phyloP scores from a whole-genome alignment of 2,797 vertebrate species.

The Pogonophryne albipinna region DNA sequence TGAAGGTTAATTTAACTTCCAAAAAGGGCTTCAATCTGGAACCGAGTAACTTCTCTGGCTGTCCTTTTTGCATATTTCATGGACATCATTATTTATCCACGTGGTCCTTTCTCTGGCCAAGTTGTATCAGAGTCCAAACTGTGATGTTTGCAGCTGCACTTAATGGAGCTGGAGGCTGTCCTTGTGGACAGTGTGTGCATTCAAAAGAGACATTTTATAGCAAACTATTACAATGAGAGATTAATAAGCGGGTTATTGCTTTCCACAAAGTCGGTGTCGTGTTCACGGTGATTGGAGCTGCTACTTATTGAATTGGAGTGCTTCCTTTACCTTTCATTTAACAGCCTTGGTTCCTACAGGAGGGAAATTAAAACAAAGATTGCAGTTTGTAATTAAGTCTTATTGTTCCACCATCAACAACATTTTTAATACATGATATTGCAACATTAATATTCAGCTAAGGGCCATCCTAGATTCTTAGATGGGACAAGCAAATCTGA shows the following conservation, averaged over 20 bases:
- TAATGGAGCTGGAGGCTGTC: background rate
- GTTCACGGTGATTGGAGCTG: slow-evolving; percentile 19
- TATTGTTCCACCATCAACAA: background rate
- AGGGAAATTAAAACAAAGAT: background rate
- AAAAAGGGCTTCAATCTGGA: slow-evolving; percentile 3
- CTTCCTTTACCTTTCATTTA: slow-evolving; percentile 8
- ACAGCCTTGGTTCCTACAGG: background rate
- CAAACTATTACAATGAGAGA: slow-evolving; percentile 7
- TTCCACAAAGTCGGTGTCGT: background rate
- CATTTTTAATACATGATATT: background rate
- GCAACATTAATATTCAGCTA: background rate
- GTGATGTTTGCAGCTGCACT: slow-evolving; percentile 24
- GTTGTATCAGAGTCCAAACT: slow-evolving; percentile 6
- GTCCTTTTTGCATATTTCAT: background rate
- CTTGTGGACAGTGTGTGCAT: background rate
- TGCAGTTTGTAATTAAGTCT: background rate
- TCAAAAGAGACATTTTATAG: slow-evolving; percentile 12
- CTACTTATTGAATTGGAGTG: slow-evolving; percentile 4
- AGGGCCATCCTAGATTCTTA: background rate
- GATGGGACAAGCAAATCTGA: slow-evolving; percentile 7
- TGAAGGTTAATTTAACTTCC: background rate
- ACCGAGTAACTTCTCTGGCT: background rate
- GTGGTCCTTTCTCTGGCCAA: slow-evolving; percentile 4
- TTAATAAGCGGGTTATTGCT: slow-evolving; percentile 16
- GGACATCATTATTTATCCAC: slow-evolving; percentile 9